These are phyloP conservation scores for Anastrepha obliqua DNA, from an alignment of 1,140 invertebrate genomes.

Conservation along the genomic window DNA sequence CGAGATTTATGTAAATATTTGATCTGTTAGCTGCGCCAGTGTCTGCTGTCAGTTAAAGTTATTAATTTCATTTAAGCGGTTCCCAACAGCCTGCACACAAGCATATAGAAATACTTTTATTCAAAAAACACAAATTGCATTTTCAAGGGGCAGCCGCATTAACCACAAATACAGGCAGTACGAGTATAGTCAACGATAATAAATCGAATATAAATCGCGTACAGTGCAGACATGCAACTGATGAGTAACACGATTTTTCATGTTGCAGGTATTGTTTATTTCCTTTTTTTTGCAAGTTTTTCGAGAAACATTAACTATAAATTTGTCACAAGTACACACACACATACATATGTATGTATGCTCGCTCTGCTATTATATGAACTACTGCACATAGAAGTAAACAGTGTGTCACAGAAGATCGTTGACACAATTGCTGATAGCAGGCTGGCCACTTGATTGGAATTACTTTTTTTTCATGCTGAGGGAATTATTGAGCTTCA, in stretches of 20 bases:
- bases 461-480: too few species aligned
- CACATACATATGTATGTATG: too few species aligned
- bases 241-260: constrained; percentile 40
- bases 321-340: background rate
- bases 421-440: too few species aligned
- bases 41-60: constrained; percentile 49
- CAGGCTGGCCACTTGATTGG: too few species aligned
- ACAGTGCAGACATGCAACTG: constrained; percentile 5
- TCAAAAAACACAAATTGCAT: background rate
- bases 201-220: constrained; percentile 35
- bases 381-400: too few species aligned
- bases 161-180: constrained; percentile 29
- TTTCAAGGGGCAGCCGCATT: constrained; percentile 12
- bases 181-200: background rate
- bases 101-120: background rate
- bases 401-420: too few species aligned
- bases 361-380: too few species aligned
- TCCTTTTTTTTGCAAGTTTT: constrained; percentile 16
- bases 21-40: constrained; percentile 4
- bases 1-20: background rate
- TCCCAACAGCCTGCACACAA: background rate
- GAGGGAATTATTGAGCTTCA: too few species aligned
- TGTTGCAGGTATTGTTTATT: background rate
- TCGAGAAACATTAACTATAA: background rate
- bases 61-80: constrained; percentile 39